Evolutionary conservation across 2,113 vertebrate species (phyloP).

Genomic region (Marmota monax): DNA sequence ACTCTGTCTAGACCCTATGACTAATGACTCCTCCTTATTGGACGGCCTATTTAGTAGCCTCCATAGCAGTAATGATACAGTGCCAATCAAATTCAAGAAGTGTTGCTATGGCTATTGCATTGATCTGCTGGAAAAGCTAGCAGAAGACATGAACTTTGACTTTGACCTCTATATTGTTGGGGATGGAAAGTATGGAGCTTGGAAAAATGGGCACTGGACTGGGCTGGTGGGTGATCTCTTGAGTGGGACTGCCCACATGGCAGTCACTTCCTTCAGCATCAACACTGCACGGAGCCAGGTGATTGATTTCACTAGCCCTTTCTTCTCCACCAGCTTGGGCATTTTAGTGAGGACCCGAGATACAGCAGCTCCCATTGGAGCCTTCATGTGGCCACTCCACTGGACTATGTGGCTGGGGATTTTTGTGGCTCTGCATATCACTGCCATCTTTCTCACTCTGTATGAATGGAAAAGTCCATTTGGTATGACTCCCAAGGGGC

Average conservation of each 20-base stretch:
- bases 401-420: constrained; percentile 95
- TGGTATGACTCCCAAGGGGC: constrained; percentile 92
- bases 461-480: constrained; percentile 94
- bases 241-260: constrained; percentile 91
- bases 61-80: constrained; percentile 91
- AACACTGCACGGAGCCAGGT: constrained; percentile 92
- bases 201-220: constrained; percentile 92
- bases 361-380: constrained; percentile 92
- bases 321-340: constrained; percentile 93
- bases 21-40: constrained; percentile 92
- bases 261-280: constrained; percentile 93
- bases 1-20: constrained; percentile 95
- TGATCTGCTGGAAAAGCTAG: constrained; percentile 91
- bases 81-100: constrained; percentile 89
- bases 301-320: constrained; percentile 93
- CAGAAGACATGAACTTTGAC: constrained; percentile 93
- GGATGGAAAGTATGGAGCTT: constrained; percentile 92
- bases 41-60: constrained; percentile 94
- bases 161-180: constrained; percentile 93
- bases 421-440: constrained; percentile 92
- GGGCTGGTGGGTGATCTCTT: constrained; percentile 92
- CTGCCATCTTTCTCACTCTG: constrained; percentile 91
- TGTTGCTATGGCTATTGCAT: constrained; percentile 94
- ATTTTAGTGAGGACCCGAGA: constrained; percentile 92
- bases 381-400: constrained; percentile 94